These are phyloP conservation scores for Atta colombica DNA, from an alignment of 1,140 invertebrate species.

Conservation along the genomic window DNA sequence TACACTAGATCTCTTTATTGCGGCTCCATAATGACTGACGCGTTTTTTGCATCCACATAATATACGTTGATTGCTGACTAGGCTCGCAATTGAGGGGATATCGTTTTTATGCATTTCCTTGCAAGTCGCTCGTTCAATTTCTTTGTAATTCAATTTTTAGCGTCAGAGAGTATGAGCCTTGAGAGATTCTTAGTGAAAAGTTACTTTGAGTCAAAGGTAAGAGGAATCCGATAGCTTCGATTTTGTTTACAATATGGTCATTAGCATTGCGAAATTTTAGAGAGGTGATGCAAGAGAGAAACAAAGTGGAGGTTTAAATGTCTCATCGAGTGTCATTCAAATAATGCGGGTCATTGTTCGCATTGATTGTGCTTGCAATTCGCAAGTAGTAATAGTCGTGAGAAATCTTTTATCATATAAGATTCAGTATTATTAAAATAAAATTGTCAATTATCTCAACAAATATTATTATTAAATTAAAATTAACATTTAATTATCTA, in stretches of 20 bases:
- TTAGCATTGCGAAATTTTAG: constrained; percentile 16
- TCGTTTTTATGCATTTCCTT: constrained; percentile 23
- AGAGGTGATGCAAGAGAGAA: background rate
- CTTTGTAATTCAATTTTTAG: background rate
- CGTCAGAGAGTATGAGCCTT: background rate
- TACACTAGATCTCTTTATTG: constrained; percentile 24
- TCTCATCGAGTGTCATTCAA: constrained; percentile 43
- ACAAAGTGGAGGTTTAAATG: constrained; percentile 26
- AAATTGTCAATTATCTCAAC: background rate
- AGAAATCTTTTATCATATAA: background rate
- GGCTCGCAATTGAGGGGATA: background rate
- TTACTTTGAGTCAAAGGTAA: constrained; percentile 15
- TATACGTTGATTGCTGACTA: constrained; percentile 31
- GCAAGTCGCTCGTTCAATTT: background rate
- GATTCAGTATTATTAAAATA: background rate
- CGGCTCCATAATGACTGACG: background rate
- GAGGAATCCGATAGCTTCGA: background rate
- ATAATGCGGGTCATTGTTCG: constrained; percentile 54
- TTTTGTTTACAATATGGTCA: constrained; percentile 21
- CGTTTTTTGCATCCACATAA: constrained; percentile 16
- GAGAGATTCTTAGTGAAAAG: constrained; percentile 4
- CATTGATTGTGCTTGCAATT: constrained; percentile 21
- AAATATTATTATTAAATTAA: background rate
- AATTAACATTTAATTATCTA: background rate
- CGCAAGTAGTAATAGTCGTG: constrained; percentile 21